Conservation (phyloP, 2,888 invertebrate genomes). For the Tetranychus truncatus region DNA sequence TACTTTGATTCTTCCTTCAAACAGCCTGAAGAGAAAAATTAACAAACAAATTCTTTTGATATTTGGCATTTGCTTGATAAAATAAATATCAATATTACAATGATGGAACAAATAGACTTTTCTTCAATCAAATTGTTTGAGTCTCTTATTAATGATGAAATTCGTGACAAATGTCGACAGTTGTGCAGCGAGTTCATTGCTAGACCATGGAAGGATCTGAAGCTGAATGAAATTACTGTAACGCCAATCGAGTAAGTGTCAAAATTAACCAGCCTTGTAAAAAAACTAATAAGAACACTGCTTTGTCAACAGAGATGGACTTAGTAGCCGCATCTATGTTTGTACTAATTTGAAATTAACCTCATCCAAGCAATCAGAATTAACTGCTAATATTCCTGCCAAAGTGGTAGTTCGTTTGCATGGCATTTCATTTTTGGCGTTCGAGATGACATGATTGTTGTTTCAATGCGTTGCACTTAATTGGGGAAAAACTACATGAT, state of each 20-base stretch:
- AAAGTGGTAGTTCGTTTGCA: not conserved
- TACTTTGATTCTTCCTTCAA: too few relatives aligned
- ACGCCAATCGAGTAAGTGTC: not conserved
- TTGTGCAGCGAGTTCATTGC: not conserved
- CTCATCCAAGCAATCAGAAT: not conserved
- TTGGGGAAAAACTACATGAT: not conserved
- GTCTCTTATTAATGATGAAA: too few relatives aligned
- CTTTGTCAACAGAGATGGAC: not conserved
- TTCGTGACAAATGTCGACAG: not conserved
- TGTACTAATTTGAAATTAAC: not conserved
- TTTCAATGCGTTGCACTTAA: not conserved
- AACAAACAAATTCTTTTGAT: too few relatives aligned
- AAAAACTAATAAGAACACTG: not conserved
- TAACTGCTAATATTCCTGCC: not conserved
- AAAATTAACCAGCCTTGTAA: not conserved
- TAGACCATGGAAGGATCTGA: not conserved
- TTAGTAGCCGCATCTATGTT: not conserved
- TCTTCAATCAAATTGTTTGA: too few relatives aligned
- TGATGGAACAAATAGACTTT: too few relatives aligned
- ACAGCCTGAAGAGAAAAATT: too few relatives aligned
- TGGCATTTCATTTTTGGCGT: not conserved
- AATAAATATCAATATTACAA: too few relatives aligned
- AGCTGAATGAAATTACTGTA: not conserved
- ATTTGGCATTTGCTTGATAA: too few relatives aligned
- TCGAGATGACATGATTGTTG: not conserved